Percentiles rank a stretch among this genome's conserved stretches.
These are phyloP conservation scores for Macrosoma leucophasiata DNA, from an alignment of 2,888 invertebrate species.

Conservation along the genomic window DNA sequence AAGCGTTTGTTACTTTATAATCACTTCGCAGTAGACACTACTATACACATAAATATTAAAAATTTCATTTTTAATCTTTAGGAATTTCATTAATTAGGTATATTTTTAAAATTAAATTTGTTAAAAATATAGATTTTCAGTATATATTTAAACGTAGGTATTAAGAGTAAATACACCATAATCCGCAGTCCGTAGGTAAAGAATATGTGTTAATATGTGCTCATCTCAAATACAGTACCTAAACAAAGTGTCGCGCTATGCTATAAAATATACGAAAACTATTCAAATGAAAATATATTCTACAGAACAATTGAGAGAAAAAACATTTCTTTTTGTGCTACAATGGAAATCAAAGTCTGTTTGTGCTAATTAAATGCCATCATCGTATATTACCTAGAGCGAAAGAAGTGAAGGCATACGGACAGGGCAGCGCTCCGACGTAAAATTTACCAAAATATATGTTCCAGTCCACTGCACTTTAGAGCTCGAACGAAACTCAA, in stretches of 20 bases:
- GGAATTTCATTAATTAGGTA: constrained; percentile 70
- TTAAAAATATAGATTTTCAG: constrained; percentile 72
- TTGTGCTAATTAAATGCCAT: constrained; percentile 61
- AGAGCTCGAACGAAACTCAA: constrained; percentile 33
- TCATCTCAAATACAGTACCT: constrained; percentile 36
- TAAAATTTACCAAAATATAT: constrained; percentile 69
- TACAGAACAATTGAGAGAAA: constrained; percentile 52
- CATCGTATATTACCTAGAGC: constrained; percentile 46
- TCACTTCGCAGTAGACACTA: constrained; percentile 61
- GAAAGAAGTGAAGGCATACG: constrained; percentile 35
- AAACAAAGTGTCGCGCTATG: constrained; percentile 47
- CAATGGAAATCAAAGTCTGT: constrained; percentile 54
- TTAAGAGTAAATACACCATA: constrained; percentile 51
- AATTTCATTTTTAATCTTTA: constrained; percentile 67
- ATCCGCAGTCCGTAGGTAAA: constrained; percentile 43
- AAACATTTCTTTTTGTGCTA: constrained; percentile 55
- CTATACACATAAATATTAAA: constrained; percentile 70
- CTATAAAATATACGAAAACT: constrained; percentile 47
- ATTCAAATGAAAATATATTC: constrained; percentile 36
- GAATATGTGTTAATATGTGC: constrained; percentile 37
- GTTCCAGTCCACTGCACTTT: constrained; percentile 59
- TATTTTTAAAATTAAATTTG: constrained; percentile 64
- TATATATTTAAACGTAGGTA: constrained; percentile 62
- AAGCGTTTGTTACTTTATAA: constrained; percentile 55
- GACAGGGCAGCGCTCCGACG: constrained; percentile 31